Evolutionary conservation across 2,797 vertebrate species (phyloP).

Genomic region (Clarias platycephalus): DNA sequence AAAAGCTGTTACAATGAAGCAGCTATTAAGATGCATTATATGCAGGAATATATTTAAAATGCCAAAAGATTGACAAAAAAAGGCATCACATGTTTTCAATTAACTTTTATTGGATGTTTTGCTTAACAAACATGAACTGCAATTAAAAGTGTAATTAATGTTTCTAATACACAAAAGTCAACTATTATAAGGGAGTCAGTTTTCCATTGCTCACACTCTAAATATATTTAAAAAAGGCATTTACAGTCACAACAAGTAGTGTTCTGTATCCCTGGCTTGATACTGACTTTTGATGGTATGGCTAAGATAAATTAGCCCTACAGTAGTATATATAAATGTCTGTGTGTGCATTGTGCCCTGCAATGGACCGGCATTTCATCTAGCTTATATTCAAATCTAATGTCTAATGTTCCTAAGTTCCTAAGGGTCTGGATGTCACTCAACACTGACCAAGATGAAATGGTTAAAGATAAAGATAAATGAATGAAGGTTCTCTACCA

Average conservation of each 20-base stretch:
- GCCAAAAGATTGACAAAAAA: conserved; percentile 20
- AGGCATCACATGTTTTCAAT: conserved; percentile 39
- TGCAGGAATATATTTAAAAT: conserved; percentile 31
- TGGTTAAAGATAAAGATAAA: not conserved
- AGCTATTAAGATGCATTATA: conserved; percentile 2
- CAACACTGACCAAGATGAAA: not conserved
- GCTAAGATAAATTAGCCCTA: not conserved
- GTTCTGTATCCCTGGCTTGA: not conserved
- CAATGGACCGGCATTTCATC: not conserved
- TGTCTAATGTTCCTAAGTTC: not conserved
- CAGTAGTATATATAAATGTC: too few relatives aligned
- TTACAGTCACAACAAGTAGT: not conserved
- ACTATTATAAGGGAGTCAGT: not conserved
- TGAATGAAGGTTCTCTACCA: not conserved
- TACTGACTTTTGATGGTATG: not conserved
- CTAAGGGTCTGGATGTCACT: not conserved
- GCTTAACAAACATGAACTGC: not conserved
- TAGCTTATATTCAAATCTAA: not conserved
- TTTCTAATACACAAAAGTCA: not conserved
- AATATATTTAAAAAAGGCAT: not conserved
- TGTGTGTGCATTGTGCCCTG: not conserved
- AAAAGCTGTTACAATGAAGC: conserved; percentile 29
- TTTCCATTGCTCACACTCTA: conserved; percentile 6
- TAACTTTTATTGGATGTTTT: conserved; percentile 1
- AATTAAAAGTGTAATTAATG: conserved; percentile 19